Evolutionary conservation across 92 coral and sea anemone species (phyloP).

Genomic region (Nematostella vectensis): DNA sequence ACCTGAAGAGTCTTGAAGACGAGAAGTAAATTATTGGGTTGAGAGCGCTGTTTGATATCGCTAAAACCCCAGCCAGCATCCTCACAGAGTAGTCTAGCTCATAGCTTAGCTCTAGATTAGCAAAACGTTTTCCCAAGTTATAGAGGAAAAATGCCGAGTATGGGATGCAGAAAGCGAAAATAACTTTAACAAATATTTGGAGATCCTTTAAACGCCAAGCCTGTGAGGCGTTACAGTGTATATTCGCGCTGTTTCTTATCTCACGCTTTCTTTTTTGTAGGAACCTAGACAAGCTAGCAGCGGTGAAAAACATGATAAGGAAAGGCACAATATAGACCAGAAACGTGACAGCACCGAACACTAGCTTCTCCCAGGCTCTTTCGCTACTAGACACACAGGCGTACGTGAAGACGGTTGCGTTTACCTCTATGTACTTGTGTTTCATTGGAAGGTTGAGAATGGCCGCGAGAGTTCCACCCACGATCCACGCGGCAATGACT

Average conservation of each 20-base stretch:
- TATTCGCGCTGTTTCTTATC: background rate
- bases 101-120: background rate
- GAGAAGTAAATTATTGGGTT: no score
- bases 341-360: background rate
- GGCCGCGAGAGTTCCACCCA: background rate
- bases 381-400: background rate
- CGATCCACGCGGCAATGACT: constrained; percentile 7
- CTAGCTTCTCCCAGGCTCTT: background rate
- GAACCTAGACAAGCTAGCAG: constrained; percentile 7
- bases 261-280: constrained; percentile 2
- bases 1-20: no score
- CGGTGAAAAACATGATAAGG: background rate
- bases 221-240: background rate
- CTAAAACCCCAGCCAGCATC: background rate
- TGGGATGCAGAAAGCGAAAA: background rate
- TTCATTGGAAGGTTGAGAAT: background rate
- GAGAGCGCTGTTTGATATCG: background rate
- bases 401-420: background rate
- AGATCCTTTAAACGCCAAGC: background rate
- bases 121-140: background rate
- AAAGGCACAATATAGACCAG: background rate
- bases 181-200: background rate
- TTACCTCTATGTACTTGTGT: background rate
- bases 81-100: background rate
- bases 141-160: background rate